These are phyloP conservation scores for Xenus cinereus DNA, from an alignment of 2,113 vertebrate genomes.

Conservation along the genomic window DNA sequence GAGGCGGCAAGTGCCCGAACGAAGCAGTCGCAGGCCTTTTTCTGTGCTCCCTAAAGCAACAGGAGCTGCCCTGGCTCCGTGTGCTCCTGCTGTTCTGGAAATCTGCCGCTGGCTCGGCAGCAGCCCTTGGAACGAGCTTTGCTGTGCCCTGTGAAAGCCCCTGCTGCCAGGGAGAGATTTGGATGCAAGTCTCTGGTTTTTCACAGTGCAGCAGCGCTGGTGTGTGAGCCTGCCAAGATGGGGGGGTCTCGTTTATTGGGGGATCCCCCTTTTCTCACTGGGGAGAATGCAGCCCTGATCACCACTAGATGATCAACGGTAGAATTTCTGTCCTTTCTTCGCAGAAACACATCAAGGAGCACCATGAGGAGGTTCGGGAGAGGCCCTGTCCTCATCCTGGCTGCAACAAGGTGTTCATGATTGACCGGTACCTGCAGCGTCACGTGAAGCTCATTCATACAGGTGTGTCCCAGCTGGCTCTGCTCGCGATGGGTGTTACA, in stretches of 20 bases:
- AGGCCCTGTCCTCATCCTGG: slow-evolving; percentile 94
- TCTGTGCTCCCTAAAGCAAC: background rate
- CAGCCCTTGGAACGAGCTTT: background rate
- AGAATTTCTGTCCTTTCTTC: background rate
- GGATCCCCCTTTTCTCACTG: background rate
- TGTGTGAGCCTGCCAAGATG: accelerated
- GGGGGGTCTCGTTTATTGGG: accelerated
- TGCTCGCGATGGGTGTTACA: accelerated
- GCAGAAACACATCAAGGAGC: slow-evolving; percentile 96
- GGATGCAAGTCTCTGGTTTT: background rate
- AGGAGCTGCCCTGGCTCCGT: background rate
- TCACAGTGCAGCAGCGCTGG: background rate
- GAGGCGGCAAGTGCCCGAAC: background rate
- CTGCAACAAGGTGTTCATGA: slow-evolving; percentile 99
- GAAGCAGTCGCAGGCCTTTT: background rate
- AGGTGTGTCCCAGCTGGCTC: slow-evolving; percentile 63
- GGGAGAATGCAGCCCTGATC: background rate
- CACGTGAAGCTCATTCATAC: slow-evolving; percentile 97
- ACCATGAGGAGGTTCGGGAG: slow-evolving; percentile 92
- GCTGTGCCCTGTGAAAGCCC: background rate
- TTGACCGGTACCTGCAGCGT: slow-evolving; percentile 95
- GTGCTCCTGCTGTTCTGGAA: background rate
- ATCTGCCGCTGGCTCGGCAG: background rate
- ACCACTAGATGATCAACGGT: background rate
- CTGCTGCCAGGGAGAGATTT: background rate